Evolutionary conservation across 2,113 vertebrate species (phyloP).

Genomic region (Protomyctophum bolini): DNA sequence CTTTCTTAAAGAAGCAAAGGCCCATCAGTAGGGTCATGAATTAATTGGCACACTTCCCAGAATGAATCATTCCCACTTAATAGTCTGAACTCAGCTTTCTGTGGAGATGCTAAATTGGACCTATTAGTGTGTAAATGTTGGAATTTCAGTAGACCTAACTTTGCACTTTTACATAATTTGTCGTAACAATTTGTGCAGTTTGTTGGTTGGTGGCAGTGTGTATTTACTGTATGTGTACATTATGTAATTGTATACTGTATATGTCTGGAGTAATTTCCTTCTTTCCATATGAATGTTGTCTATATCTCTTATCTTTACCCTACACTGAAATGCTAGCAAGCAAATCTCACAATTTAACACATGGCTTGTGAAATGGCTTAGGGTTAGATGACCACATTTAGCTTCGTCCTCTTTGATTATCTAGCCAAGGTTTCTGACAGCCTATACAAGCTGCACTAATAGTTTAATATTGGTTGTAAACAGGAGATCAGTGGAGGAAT

Average conservation of each 20-base stretch:
- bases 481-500: conserved; percentile 68
- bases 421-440: background rate
- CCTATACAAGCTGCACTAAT: conserved; percentile 29
- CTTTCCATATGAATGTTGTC: background rate
- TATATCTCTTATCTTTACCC: background rate
- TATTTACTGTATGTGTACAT: too few relatives aligned
- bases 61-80: background rate
- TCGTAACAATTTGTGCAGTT: too few relatives aligned
- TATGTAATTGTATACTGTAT: too few relatives aligned
- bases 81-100: conserved; percentile 23
- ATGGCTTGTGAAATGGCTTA: background rate
- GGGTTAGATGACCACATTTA: background rate
- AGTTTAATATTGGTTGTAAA: conserved; percentile 61
- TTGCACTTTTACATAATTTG: too few relatives aligned
- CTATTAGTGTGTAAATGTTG: background rate
- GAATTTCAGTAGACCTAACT: conserved; percentile 29
- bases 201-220: too few relatives aligned
- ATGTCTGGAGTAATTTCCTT: too few relatives aligned
- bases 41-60: conserved; percentile 21
- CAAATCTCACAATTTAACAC: conserved; percentile 6
- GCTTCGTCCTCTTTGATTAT: background rate
- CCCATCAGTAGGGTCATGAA: background rate
- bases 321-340: conserved; percentile 16
- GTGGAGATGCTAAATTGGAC: background rate
- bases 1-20: background rate